Base-by-base conservation (phyloP, 1,140 invertebrate genomes). In the Centruroides vittatus region DNA sequence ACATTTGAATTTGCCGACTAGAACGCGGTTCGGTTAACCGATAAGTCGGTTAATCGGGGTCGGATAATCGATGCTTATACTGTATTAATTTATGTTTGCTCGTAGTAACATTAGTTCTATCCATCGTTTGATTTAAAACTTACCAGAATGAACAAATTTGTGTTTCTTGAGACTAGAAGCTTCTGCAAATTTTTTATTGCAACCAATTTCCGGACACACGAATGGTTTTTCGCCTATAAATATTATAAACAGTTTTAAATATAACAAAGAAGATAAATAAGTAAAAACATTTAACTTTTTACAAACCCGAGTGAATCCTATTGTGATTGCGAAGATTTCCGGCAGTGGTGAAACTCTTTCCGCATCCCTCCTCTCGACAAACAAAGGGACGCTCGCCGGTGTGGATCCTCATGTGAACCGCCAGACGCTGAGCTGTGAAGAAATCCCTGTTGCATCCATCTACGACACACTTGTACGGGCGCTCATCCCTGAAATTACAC, bases 341-440 rank as follows among this genome's bases (percentile, higher is more conserved):
- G 12, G 67, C 67, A 4, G 69, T 72, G 9, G 67, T 70, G 60
- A 73, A 72, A 34, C 67, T 64, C 59, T 70, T 70, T 3, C 61
- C 63, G 66, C 70, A 73, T 41, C 83, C 69, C 66, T 69, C 47
- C 69, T 71, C 60, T 67, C 68, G 4, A 68, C 63, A 64, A 13
- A 53, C 46, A 50, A 63, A 64, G 49, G 63, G 63, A 35, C 53
- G 41, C 35, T 64, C 63, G 36, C 61, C 61, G 0, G 63, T 64
- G 46, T 64, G 63, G 13, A 61, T 64, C 35, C 57, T 13, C n/a
- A 34, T 13, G 12, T 58, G 57, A 0, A 58, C 57, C 8, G 49
- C 47, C 9, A 58, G 34, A 12, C n/a, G 12, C 57, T 58, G 57
- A 58, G 35, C 11, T 3, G 57, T 58, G 35, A 35, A 58, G 11